A percentile compares a stretch with the other conserved stretches of the same genome.
These are phyloP conservation scores for Cordilura impudica DNA, from an alignment of 2,888 invertebrate species.

Conservation along the genomic window DNA sequence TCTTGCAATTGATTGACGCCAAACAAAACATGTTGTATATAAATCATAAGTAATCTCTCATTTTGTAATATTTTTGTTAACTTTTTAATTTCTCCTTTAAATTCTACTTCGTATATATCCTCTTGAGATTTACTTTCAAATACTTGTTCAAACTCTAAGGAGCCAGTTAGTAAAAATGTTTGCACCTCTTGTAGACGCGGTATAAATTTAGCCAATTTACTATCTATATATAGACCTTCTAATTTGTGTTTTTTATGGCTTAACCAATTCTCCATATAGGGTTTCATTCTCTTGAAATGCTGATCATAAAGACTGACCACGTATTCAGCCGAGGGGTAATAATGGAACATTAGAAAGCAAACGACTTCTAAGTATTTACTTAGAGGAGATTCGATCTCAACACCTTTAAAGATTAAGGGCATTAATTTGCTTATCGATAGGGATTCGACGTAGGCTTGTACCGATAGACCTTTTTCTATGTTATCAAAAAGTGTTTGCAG, in stretches of 20 bases:
- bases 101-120: slow-evolving; percentile 63
- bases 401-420: slow-evolving; percentile 74
- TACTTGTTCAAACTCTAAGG: slow-evolving; percentile 60
- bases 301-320: slow-evolving; percentile 66
- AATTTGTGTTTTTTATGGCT: slow-evolving; percentile 19
- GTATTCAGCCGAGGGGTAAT: slow-evolving; percentile 70
- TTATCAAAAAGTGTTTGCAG: slow-evolving; percentile 75
- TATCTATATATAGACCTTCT: not conserved
- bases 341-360: slow-evolving; percentile 73
- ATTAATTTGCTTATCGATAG: slow-evolving; percentile 75
- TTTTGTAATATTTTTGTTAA: slow-evolving; percentile 67
- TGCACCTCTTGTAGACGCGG: slow-evolving; percentile 68
- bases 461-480: slow-evolving; percentile 75
- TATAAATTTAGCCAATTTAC: slow-evolving; percentile 58
- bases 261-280: slow-evolving; percentile 70
- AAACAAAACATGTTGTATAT: slow-evolving; percentile 72
- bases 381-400: slow-evolving; percentile 69
- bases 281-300: slow-evolving; percentile 61
- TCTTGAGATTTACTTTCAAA: slow-evolving; percentile 65
- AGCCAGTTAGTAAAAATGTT: slow-evolving; percentile 60
- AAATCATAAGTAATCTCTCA: slow-evolving; percentile 72
- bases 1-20: slow-evolving; percentile 67
- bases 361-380: slow-evolving; percentile 78
- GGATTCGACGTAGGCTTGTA: slow-evolving; percentile 74
- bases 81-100: slow-evolving; percentile 66